These are phyloP conservation scores for Alauda arvensis DNA, from an alignment of 2,797 vertebrate genomes.

Conservation along the genomic window DNA sequence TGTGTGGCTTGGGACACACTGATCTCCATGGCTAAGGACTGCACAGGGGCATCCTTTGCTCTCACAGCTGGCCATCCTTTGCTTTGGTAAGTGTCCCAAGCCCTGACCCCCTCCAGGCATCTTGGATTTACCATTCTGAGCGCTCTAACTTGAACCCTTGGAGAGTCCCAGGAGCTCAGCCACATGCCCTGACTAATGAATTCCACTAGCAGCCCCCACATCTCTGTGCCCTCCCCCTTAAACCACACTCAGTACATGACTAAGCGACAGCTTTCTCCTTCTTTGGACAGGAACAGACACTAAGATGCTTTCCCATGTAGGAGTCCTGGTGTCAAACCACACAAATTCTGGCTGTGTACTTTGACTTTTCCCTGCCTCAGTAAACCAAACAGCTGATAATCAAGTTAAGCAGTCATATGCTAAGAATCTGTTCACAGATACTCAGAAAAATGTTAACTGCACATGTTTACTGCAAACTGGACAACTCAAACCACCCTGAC, in stretches of 20 bases:
- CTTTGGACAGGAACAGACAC: not conserved
- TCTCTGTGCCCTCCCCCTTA: not conserved
- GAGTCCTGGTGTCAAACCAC: not conserved
- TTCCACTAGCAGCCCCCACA: not conserved
- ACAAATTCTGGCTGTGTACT: not conserved
- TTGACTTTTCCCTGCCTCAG: not conserved
- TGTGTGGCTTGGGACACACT: not conserved
- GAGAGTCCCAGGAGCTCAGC: not conserved
- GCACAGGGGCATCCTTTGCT: accelerated
- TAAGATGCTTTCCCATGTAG: accelerated
- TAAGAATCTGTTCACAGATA: not conserved
- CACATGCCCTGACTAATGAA: not conserved
- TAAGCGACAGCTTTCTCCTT: not conserved
- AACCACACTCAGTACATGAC: not conserved
- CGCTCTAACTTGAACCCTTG: not conserved
- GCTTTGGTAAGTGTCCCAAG: not conserved
- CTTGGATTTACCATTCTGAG: not conserved
- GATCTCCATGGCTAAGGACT: not conserved
- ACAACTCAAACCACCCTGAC: not conserved
- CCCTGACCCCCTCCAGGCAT: not conserved
- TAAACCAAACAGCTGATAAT: not conserved
- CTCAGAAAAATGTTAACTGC: not conserved
- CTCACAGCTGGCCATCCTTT: not conserved
- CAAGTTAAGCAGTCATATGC: not conserved
- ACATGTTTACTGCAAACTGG: accelerated